Conservation (phyloP, 2,113 vertebrate species). For the Reinhardtius hippoglossoides region DNA sequence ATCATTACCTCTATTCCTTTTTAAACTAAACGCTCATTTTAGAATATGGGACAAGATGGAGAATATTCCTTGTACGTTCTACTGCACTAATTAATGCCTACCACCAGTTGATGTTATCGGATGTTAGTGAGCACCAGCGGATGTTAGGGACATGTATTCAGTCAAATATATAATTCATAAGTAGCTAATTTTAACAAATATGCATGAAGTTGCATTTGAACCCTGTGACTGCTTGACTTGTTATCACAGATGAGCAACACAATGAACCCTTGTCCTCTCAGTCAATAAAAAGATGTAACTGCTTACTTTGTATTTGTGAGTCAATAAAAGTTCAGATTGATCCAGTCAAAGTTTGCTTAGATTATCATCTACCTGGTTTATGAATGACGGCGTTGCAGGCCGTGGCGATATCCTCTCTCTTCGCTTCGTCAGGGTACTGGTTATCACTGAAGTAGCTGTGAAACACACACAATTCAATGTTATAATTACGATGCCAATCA, state of each 20-base stretch:
- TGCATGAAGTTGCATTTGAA: neutral
- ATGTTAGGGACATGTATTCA: too few relatives aligned
- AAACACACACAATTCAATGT: neutral
- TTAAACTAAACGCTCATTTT: too few relatives aligned
- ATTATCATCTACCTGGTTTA: constrained; percentile 89
- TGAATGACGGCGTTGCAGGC: constrained; percentile 98
- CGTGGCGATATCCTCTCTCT: constrained; percentile 97
- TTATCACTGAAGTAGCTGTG: constrained; percentile 98
- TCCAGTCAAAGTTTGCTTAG: neutral
- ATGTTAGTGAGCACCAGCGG: too few relatives aligned
- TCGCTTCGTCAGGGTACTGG: constrained; percentile 97
- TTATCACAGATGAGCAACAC: neutral
- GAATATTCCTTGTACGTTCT: too few relatives aligned
- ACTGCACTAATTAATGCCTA: too few relatives aligned
- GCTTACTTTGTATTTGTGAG: neutral
- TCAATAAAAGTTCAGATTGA: neutral
- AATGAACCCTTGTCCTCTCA: neutral
- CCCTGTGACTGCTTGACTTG: neutral
- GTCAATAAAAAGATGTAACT: neutral
- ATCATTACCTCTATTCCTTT: too few relatives aligned
- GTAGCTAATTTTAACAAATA: neutral
- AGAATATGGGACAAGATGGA: too few relatives aligned
- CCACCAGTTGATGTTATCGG: too few relatives aligned
- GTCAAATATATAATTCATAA: too few relatives aligned
- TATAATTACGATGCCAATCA: neutral